These are phyloP conservation scores for Odontocolon sp. DNA, from an alignment of 2,888 invertebrate genomes.

Conservation along the genomic window DNA sequence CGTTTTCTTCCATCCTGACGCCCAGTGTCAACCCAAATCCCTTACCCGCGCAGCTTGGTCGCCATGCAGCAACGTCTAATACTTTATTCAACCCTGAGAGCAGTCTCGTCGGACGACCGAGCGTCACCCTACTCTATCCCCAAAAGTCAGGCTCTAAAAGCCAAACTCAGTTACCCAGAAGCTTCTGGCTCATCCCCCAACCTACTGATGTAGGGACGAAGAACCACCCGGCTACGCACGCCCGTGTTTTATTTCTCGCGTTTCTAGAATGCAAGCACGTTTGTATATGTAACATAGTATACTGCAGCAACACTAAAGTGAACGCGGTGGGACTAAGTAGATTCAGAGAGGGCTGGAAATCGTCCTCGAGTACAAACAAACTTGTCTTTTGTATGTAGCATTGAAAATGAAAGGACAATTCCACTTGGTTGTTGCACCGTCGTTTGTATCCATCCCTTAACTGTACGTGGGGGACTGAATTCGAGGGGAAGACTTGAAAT, in stretches of 20 bases:
- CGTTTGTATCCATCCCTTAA: slow-evolving; percentile 14
- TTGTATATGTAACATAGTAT: neutral
- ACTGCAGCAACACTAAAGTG: neutral
- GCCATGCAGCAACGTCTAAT: slow-evolving; percentile 66
- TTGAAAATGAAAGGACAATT: neutral
- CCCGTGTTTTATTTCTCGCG: slow-evolving; percentile 52
- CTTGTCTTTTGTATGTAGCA: neutral
- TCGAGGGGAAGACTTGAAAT: slow-evolving; percentile 53
- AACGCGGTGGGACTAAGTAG: slow-evolving; percentile 24
- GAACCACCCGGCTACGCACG: slow-evolving; percentile 19
- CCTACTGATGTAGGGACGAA: slow-evolving; percentile 32
- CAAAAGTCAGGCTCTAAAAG: slow-evolving; percentile 67
- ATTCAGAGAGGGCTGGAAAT: slow-evolving; percentile 24
- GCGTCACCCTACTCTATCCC: slow-evolving; percentile 31
- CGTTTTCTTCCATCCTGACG: slow-evolving; percentile 19
- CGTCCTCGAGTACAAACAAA: slow-evolving; percentile 18
- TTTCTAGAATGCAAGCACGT: slow-evolving; percentile 32
- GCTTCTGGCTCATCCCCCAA: slow-evolving; percentile 37
- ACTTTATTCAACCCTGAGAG: slow-evolving; percentile 70
- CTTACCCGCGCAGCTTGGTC: slow-evolving; percentile 18
- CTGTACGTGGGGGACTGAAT: slow-evolving; percentile 36
- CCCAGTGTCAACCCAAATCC: neutral
- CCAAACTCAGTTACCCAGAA: slow-evolving; percentile 68
- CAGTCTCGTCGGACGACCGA: slow-evolving; percentile 52
- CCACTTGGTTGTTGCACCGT: slow-evolving; percentile 21